Base-by-base conservation (phyloP, 2,888 invertebrate species). In the Eilema sororculum region DNA sequence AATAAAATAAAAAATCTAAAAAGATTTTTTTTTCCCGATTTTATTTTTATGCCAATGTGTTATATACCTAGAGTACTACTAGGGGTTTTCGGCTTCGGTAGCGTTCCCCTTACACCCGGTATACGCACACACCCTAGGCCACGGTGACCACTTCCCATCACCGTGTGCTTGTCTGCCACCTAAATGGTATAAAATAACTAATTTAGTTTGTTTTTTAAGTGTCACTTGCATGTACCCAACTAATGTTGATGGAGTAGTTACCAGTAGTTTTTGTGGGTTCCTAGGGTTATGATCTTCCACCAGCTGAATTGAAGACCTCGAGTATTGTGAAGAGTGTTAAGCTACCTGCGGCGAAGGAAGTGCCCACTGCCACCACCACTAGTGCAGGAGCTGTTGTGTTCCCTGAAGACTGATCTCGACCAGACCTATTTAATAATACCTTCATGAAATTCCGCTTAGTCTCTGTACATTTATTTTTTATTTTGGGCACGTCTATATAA, bases 201-300 rank as follows among this genome's bases (percentile, higher is more conserved):
- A 33, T 33, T 33, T 8, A 33, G 5, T 4, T 8, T 33, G 1
- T 33, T 4, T 28, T 5, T 3, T 33, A 33, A 8, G 33, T 20
- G 46, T 9, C 9, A 0, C 57, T 22, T 58, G 57, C n/a, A 58
- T 20, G n/a, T 52, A 25, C 13, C 13, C 13, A 13, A 58, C 24
- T 65, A 56, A 56, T 56, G 8, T 65, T 30, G 13, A 57, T 65
- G 57, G 65, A 22, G 30, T 83, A 86, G 85, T 87, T 84, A 84
- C 76, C 73, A 79, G 70, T 79, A 79, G 79, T 83, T 78, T 80
- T 82, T 87, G 74, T 85, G 82, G 83, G 81, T 86, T 79, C 62
- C 60, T 89, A 91, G 91, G 91, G 87, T 64, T 87, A 85, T 86
- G 82, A 86, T 79, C 81, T 83, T 75, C 83, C 80, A 74, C 81